These are phyloP conservation scores for Parazoanthus darwini DNA, from an alignment of 92 coral and sea anemone genomes.

Conservation along the genomic window DNA sequence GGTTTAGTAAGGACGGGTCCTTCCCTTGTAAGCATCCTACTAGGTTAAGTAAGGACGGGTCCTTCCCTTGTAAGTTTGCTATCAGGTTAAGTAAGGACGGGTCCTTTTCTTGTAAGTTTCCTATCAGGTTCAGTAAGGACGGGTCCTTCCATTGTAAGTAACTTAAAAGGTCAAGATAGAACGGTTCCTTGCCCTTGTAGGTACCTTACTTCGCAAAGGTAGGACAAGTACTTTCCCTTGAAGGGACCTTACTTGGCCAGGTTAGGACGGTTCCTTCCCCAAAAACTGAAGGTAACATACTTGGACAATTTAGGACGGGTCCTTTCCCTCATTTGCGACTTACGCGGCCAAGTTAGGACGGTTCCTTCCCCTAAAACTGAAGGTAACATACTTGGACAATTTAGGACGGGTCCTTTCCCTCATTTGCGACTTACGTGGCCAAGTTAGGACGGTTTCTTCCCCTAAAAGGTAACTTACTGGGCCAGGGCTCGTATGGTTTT, in stretches of 20 bases:
- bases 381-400: background rate
- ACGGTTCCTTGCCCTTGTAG: background rate
- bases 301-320: background rate
- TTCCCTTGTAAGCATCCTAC: no score
- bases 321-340: background rate
- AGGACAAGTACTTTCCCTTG: background rate
- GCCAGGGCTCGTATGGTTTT: constrained; percentile 33
- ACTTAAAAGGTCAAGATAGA: background rate
- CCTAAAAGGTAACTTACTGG: background rate
- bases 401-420: background rate
- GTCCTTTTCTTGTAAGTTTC: background rate
- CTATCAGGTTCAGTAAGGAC: background rate
- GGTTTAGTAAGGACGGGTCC: background rate
- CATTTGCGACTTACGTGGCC: background rate
- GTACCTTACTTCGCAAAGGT: background rate
- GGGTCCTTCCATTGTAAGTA: background rate
- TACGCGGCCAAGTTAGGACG: constrained; percentile 30
- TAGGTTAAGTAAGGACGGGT: no score
- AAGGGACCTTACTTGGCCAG: constrained; percentile 5
- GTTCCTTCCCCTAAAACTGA: no score
- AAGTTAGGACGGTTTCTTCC: no score
- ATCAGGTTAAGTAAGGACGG: no score
- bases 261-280: no score
- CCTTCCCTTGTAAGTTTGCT: no score
- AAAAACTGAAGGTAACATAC: background rate